Conservation (phyloP, 2,888 invertebrate species). For the Folsomia candida region DNA sequence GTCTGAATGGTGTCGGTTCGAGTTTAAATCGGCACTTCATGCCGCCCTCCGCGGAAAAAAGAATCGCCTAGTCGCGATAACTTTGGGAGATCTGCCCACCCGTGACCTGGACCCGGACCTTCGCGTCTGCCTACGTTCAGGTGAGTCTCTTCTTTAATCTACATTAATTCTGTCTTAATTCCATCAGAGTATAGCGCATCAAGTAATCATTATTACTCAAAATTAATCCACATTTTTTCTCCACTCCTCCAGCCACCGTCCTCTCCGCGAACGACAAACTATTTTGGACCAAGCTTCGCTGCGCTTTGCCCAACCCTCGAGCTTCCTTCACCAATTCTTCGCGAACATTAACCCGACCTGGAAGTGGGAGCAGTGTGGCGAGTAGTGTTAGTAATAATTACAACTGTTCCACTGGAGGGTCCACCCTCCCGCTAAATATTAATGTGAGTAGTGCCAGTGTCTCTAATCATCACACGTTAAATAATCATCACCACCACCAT, state of each 20-base stretch:
- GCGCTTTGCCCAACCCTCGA: conserved; percentile 79
- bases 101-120: conserved; percentile 87
- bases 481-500: conserved; percentile 25
- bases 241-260: conserved; percentile 70
- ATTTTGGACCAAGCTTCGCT: conserved; percentile 94
- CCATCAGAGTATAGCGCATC: too few relatives aligned
- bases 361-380: conserved; percentile 34
- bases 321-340: conserved; percentile 27
- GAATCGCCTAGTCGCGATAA: conserved; percentile 77
- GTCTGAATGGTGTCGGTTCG: conserved; percentile 92
- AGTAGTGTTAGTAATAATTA: conserved; percentile 37
- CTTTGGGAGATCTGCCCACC: conserved; percentile 84
- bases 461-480: conserved; percentile 17
- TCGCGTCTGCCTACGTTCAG: conserved; percentile 80
- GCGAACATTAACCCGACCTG: conserved; percentile 28
- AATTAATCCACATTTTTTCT: too few relatives aligned
- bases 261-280: conserved; percentile 91
- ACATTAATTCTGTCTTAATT: too few relatives aligned
- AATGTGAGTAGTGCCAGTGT: conserved; percentile 23
- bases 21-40: conserved; percentile 89
- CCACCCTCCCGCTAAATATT: conserved; percentile 32
- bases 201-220: too few relatives aligned
- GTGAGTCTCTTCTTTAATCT: too few relatives aligned
- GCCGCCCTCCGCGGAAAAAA: conserved; percentile 61
- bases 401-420: conserved; percentile 29